Conservation (phyloP, 2,113 vertebrate species). For the Peromyscus leucopus region DNA sequence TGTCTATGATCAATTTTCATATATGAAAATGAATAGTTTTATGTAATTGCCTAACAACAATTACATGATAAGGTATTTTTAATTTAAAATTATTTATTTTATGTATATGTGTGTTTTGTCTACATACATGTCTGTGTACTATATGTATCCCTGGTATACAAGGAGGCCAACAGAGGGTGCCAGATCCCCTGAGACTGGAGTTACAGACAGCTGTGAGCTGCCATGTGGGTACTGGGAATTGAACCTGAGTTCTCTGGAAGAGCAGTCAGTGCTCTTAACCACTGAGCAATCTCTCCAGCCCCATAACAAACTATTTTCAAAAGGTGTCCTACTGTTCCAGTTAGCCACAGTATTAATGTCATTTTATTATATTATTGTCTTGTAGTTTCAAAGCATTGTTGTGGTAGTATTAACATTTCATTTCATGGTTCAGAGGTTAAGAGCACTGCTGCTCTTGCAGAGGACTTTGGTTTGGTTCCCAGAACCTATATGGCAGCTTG, state of each 20-base stretch:
- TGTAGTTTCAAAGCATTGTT: not conserved
- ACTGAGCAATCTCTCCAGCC: not conserved
- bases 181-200: not conserved
- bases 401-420: not conserved
- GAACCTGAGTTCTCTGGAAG: not conserved
- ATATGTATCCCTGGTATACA: not conserved
- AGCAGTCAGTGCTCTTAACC: not conserved
- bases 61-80: not conserved
- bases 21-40: not conserved
- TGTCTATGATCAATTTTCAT: not conserved
- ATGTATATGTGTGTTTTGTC: not conserved
- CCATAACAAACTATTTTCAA: not conserved
- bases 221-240: not conserved
- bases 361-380: not conserved
- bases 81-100: not conserved
- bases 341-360: not conserved
- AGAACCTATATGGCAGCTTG: not conserved
- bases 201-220: not conserved
- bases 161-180: not conserved
- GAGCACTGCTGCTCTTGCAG: not conserved
- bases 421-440: not conserved
- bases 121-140: not conserved
- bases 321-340: not conserved
- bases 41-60: not conserved
- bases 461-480: not conserved